Evolutionary conservation across 2,888 invertebrate genomes (phyloP).

Genomic region (Beris morrisii): DNA sequence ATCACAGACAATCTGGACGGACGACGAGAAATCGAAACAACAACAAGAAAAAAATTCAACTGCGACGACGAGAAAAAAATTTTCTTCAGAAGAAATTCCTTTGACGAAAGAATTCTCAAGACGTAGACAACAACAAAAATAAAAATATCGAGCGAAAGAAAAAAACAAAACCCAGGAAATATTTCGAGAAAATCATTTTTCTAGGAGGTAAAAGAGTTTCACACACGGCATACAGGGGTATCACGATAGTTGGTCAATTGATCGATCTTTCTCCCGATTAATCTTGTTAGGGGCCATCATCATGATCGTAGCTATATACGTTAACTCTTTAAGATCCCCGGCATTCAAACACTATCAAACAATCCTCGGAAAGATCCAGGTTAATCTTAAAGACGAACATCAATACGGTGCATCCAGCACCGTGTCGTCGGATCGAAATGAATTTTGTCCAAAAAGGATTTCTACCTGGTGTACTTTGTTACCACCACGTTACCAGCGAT

Average conservation of each 20-base stretch:
- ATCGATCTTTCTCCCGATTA: no score
- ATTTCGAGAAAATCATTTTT: conserved; percentile 8
- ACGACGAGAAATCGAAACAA: no score
- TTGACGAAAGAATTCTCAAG: conserved; percentile 22
- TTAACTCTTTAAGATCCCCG: no score
- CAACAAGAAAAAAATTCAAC: no score
- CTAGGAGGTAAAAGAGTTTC: conserved; percentile 4
- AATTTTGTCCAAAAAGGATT: conserved; percentile 4
- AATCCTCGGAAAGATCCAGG: no score
- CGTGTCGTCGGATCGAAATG: not conserved
- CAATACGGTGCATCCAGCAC: not conserved
- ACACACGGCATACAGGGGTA: not conserved
- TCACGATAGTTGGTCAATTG: not conserved
- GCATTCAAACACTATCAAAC: no score
- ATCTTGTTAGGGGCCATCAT: no score
- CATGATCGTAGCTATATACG: no score
- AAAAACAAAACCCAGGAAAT: not conserved
- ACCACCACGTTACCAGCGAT: conserved; percentile 7
- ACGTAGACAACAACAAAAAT: conserved; percentile 21
- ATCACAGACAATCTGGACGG: no score
- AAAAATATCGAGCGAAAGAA: not conserved
- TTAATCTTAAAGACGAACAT: no score
- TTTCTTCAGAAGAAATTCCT: conserved; percentile 26
- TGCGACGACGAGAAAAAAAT: not conserved
- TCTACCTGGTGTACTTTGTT: not conserved